phyloP scores from a whole-genome alignment of 2,888 invertebrate species.

The Hydroisotoma schaefferi region DNA sequence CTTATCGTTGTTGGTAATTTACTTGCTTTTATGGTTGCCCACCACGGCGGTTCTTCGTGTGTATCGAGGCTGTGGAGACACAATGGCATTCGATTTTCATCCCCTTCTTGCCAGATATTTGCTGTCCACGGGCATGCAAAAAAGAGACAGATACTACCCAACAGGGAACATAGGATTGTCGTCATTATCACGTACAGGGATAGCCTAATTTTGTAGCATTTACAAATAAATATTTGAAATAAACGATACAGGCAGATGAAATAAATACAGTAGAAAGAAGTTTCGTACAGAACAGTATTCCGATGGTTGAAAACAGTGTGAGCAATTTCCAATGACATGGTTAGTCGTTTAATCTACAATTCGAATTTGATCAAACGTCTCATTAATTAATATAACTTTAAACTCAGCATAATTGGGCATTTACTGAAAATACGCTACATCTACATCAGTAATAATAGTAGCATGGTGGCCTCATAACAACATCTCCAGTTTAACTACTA shows the following conservation, averaged over 20 bases:
- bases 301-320: slow-evolving; percentile 36
- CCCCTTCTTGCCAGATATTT: slow-evolving; percentile 28
- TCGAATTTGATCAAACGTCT: background rate
- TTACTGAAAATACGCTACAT: too few relatives aligned
- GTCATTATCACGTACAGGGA: slow-evolving; percentile 27
- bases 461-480: too few relatives aligned
- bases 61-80: slow-evolving; percentile 11
- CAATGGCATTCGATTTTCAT: slow-evolving; percentile 32
- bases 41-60: slow-evolving; percentile 7
- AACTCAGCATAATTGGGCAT: too few relatives aligned
- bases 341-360: slow-evolving; percentile 30
- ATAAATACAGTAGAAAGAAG: background rate
- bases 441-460: too few relatives aligned
- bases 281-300: slow-evolving; percentile 31
- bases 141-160: slow-evolving; percentile 22
- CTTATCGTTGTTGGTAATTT: background rate
- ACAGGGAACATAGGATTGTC: slow-evolving; percentile 24
- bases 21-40: slow-evolving; percentile 27
- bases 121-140: slow-evolving; percentile 35
- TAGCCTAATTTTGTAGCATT: slow-evolving; percentile 17
- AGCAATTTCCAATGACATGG: slow-evolving; percentile 32
- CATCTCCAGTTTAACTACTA: too few relatives aligned
- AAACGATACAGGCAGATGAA: background rate
- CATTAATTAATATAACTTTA: too few relatives aligned
- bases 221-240: background rate